These are phyloP conservation scores for Cynaeus angustus DNA, from an alignment of 2,888 invertebrate species.

Conservation along the genomic window DNA sequence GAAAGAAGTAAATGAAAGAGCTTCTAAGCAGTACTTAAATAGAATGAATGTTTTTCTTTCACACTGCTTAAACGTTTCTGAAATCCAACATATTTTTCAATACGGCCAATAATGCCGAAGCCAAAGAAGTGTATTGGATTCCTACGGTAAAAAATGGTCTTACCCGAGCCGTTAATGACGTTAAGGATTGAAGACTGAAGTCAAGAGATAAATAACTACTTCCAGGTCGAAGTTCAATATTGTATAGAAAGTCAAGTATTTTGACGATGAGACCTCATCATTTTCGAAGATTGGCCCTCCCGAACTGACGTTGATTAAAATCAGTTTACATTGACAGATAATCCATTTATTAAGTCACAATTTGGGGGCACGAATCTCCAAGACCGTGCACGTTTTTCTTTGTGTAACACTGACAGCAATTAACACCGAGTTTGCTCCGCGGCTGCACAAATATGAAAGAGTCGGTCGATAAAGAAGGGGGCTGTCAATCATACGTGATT, in stretches of 20 bases:
- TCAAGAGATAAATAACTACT: conserved; percentile 45
- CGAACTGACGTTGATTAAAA: conserved; percentile 38
- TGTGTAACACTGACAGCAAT: conserved; percentile 58
- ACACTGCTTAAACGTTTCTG: conserved; percentile 18
- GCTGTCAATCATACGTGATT: conserved; percentile 67
- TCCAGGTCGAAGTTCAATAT: conserved; percentile 42
- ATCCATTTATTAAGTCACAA: conserved; percentile 44
- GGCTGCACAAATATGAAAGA: conserved; percentile 61
- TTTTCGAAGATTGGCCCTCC: conserved; percentile 28
- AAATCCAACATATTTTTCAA: conserved; percentile 35
- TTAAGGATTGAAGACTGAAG: conserved; percentile 24
- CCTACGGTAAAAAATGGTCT: conserved; percentile 35
- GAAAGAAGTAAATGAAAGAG: neutral
- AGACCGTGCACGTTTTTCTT: conserved; percentile 33
- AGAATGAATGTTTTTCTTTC: conserved; percentile 4
- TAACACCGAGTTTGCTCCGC: conserved; percentile 60
- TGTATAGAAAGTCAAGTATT: conserved; percentile 35
- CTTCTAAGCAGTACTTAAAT: neutral
- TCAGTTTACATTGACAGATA: conserved; percentile 41
- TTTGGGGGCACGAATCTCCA: conserved; percentile 37
- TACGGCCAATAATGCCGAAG: conserved; percentile 23
- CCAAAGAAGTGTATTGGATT: conserved; percentile 32
- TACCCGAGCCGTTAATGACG: conserved; percentile 31
- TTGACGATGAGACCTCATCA: conserved; percentile 29
- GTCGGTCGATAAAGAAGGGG: conserved; percentile 61